A percentile compares a stretch with the other conserved stretches of the same genome.
phyloP scores from a whole-genome alignment of 1,140 invertebrate genomes.

The Aphaenogaster ashmeadi region DNA sequence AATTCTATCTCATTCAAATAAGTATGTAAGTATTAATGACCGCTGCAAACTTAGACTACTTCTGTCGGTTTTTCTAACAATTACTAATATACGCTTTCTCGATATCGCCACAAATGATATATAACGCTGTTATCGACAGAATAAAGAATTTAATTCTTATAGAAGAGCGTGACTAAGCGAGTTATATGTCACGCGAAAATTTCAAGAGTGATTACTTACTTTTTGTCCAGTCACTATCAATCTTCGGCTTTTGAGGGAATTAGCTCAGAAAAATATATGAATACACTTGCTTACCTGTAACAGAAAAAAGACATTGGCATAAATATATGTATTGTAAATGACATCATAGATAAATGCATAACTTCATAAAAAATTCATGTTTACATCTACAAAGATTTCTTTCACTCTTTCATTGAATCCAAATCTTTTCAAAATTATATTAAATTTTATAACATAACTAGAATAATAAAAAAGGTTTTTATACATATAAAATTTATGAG shows the following conservation, averaged over 20 bases:
- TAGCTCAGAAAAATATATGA: background rate
- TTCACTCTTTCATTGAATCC: background rate
- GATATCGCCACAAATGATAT: background rate
- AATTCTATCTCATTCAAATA: background rate
- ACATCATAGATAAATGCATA: background rate
- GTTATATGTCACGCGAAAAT: slow-evolving; percentile 3
- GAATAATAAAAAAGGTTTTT: background rate
- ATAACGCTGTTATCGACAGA: background rate
- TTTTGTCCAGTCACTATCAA: slow-evolving; percentile 7
- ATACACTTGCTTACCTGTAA: slow-evolving; percentile 54
- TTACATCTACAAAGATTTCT: background rate
- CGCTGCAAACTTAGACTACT: background rate
- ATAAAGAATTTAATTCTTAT: slow-evolving; percentile 26
- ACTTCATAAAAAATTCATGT: background rate
- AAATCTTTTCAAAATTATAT: background rate
- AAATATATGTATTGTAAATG: background rate
- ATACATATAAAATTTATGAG: background rate
- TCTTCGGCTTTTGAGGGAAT: background rate
- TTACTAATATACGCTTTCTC: background rate
- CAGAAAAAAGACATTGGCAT: slow-evolving; percentile 21
- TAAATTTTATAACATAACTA: background rate
- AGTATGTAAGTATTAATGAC: background rate
- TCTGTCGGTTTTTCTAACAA: background rate
- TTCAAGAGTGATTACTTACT: slow-evolving; percentile 43
- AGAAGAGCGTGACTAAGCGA: slow-evolving; percentile 27